These are phyloP conservation scores for Sebastes umbrosus DNA, from an alignment of 2,797 vertebrate species.

Conservation along the genomic window DNA sequence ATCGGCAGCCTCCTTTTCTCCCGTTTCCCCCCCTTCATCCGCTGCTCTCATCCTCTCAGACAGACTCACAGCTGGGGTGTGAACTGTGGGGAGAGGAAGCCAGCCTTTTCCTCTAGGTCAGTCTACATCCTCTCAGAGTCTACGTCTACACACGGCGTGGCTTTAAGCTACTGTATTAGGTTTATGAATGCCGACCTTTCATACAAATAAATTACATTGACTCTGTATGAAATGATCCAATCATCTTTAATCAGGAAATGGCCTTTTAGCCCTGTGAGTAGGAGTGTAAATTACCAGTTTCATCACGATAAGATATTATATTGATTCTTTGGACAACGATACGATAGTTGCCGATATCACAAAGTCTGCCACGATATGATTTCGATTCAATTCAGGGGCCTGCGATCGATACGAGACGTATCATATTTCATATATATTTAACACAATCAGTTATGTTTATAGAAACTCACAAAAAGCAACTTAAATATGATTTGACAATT, in stretches of 20 bases:
- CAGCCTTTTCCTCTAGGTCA: constrained; percentile 64
- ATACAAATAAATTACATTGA: neutral
- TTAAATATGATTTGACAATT: too few species aligned
- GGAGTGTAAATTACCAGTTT: too few species aligned
- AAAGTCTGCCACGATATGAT: too few species aligned
- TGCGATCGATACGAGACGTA: too few species aligned
- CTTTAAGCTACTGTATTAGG: neutral
- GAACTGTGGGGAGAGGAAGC: constrained; percentile 57
- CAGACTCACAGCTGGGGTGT: constrained; percentile 66
- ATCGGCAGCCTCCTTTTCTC: constrained; percentile 25
- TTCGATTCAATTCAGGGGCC: too few species aligned
- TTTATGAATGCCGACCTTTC: constrained; percentile 1
- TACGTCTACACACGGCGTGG: neutral
- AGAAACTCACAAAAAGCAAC: too few species aligned
- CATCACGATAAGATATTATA: too few species aligned
- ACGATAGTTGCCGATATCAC: too few species aligned
- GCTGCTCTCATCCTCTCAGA: constrained; percentile 49
- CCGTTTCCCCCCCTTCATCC: constrained; percentile 1
- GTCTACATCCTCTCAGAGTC: constrained; percentile 56
- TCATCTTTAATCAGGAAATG: neutral
- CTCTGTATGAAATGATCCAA: neutral
- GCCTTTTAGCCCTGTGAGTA: neutral
- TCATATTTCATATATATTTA: too few species aligned
- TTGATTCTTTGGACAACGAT: too few species aligned
- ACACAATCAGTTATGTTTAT: too few species aligned